phyloP scores from a whole-genome alignment of 2,113 vertebrate species.

The Callipepla squamata region DNA sequence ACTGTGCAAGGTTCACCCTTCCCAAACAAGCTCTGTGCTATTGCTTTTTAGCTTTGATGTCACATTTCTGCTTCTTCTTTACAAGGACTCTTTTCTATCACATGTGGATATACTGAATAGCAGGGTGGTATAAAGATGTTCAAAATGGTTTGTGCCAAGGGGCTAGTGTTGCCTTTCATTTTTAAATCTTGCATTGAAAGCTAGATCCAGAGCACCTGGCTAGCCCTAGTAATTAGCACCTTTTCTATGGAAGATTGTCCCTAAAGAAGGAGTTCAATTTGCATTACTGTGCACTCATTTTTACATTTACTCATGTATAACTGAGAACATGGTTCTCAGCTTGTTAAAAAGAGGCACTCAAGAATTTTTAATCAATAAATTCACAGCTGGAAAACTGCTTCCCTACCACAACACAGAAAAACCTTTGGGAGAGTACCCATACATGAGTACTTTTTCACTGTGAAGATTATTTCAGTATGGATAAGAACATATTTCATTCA shows the following conservation, averaged over 20 bases:
- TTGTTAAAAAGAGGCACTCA: background rate
- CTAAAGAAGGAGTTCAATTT: background rate
- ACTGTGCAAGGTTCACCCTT: slow-evolving; percentile 11
- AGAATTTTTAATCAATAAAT: slow-evolving; percentile 8
- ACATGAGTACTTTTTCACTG: background rate
- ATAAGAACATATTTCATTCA: background rate
- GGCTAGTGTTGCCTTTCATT: slow-evolving; percentile 12
- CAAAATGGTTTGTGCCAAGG: background rate
- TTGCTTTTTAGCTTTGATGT: slow-evolving; percentile 37
- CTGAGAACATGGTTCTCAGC: background rate
- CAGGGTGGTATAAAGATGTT: slow-evolving; percentile 15
- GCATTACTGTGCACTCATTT: background rate
- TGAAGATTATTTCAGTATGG: background rate
- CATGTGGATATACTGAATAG: background rate
- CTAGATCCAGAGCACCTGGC: background rate
- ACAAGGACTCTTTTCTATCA: slow-evolving; percentile 1
- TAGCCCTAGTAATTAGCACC: slow-evolving; percentile 32
- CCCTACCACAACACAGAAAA: background rate
- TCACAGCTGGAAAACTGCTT: background rate
- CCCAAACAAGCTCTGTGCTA: background rate
- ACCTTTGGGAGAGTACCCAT: background rate
- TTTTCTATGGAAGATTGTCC: slow-evolving; percentile 23
- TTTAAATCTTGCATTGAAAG: slow-evolving; percentile 10
- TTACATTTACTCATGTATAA: background rate
- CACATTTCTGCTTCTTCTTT: slow-evolving; percentile 31